Conservation (phyloP, 2,888 invertebrate species). For the Tinea trinotella region DNA sequence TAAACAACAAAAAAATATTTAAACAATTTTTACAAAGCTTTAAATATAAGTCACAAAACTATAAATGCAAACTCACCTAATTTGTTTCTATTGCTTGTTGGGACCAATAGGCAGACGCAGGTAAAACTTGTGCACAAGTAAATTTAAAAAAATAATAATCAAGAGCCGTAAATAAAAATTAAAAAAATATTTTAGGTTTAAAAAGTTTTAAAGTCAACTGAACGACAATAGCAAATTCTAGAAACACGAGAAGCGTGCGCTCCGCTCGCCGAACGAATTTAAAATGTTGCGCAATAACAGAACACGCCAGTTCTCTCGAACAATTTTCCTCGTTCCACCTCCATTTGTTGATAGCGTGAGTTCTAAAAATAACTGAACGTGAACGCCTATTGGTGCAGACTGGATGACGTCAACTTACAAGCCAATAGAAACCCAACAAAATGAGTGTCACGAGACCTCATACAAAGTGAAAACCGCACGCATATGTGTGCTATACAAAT, state of each 20-base stretch:
- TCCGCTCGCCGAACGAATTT: constrained; percentile 31
- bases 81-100: not conserved
- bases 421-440: constrained; percentile 38
- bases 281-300: constrained; percentile 65
- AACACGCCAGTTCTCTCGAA: constrained; percentile 28
- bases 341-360: constrained; percentile 32
- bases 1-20: not conserved
- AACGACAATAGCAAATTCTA: constrained; percentile 3
- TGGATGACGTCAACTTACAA: constrained; percentile 48
- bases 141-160: not conserved
- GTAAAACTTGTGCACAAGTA: not conserved
- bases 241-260: constrained; percentile 33
- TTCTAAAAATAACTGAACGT: constrained; percentile 60
- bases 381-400: constrained; percentile 39
- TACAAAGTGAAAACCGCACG: not conserved
- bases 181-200: no score
- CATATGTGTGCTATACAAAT: not conserved
- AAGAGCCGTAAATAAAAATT: no score
- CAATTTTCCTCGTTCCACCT: constrained; percentile 60
- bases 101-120: not conserved
- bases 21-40: not conserved
- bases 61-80: no score
- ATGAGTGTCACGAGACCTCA: constrained; percentile 40
- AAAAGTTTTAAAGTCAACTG: not conserved
- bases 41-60: no score